Base-by-base conservation (phyloP, 2,888 invertebrate genomes). In the Argynnis bischoffii region DNA sequence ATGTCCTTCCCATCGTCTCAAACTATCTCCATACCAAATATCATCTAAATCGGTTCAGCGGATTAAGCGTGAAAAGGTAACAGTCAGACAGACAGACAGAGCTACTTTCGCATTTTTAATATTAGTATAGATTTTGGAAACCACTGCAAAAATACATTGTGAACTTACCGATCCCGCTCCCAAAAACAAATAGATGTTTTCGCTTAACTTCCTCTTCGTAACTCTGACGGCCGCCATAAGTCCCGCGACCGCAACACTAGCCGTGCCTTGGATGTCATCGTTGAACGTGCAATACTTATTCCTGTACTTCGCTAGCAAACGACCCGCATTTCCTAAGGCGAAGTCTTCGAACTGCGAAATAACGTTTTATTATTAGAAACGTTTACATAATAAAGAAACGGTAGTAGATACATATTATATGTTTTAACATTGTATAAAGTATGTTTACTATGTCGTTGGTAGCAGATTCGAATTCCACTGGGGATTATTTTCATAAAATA, bases 191-290 rank as follows among this genome's bases (percentile, higher is more conserved):
- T 98, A 97, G 66, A 95, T 97, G 82, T 98, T 96, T 69, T 99
- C 97, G 55, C 95, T 94, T 79, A 99, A 94, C 78, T 95, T 96
- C 80, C 95, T 96, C 78, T 96, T 95, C 0, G 97, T 98, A 68
- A 98, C 91, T 73, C 96, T 93, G 64, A 87, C 86, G 48, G 97
- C 95, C 0, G 98, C 97, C 79, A 98, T 93, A 21, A 99, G 91
- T 0, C 99, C 99, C 6, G 98, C 98, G 2, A 99, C 97, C 11
- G 98, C 98, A 0, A 99, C 99, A 41, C 98, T 95, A 2, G 99
- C 99, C 0, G 99, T 98, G 75, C 99, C 98, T 89, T 99, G 99
- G 81, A 99, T 99, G 82, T 99, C 99, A 82, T 99, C 99, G 88
- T 99, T 99, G 89, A 99, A 99, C 26, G 99, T 99, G 88, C 99